These are phyloP conservation scores for Anagrus nilaparvatae DNA, from an alignment of 1,140 invertebrate genomes.

Conservation along the genomic window DNA sequence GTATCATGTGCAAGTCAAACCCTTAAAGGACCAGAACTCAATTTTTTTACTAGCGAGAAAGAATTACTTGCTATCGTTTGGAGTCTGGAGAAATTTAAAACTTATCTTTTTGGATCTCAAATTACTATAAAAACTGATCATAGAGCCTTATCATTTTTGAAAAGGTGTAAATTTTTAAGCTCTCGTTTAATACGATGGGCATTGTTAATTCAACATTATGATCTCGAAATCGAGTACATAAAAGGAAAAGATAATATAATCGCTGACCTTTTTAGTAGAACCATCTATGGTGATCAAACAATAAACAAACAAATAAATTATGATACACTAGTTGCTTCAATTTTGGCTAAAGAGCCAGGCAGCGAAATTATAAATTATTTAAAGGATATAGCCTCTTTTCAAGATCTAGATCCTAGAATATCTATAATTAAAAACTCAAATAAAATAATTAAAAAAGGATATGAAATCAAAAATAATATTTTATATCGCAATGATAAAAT, in stretches of 20 bases:
- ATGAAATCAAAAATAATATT: no score
- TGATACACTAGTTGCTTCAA: no score
- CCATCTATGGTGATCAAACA: no score
- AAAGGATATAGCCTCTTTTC: no score
- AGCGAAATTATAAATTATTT: no score
- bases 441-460: no score
- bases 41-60: background rate
- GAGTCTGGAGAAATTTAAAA: slow-evolving; percentile 1
- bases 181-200: background rate
- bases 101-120: background rate
- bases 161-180: background rate
- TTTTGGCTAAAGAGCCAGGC: no score
- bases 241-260: slow-evolving; percentile 1
- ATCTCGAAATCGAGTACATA: slow-evolving; percentile 1
- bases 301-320: no score
- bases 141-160: background rate
- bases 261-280: slow-evolving; percentile 8
- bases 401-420: no score
- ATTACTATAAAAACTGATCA: background rate
- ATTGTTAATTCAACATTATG: slow-evolving; percentile 4
- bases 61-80: slow-evolving; percentile 1
- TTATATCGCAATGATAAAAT: no score
- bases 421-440: no score
- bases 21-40: background rate
- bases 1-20: background rate